These are phyloP conservation scores for Pseudachorutes palmiensis DNA, from an alignment of 1,140 invertebrate genomes.

Conservation along the genomic window DNA sequence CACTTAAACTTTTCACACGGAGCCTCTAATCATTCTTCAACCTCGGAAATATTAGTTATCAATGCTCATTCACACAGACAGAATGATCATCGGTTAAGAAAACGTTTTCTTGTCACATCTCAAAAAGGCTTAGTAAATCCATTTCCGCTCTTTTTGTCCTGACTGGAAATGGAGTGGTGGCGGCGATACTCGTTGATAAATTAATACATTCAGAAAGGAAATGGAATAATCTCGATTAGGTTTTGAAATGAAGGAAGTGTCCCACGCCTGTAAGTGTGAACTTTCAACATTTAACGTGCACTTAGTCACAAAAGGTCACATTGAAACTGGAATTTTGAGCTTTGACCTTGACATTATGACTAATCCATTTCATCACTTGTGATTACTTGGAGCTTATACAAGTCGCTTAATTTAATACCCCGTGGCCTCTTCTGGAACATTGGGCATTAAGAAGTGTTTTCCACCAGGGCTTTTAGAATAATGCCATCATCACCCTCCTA, in stretches of 20 bases:
- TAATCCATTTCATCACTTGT: not conserved
- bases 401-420: not conserved
- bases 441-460: not conserved
- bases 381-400: not conserved
- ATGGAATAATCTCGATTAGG: not conserved
- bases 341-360: constrained; percentile 9
- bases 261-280: not conserved
- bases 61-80: not conserved
- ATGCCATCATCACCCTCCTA: not conserved
- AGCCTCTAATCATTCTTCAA: not conserved
- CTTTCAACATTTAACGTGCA: not conserved
- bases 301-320: not conserved
- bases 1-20: not conserved
- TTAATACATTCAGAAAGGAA: not conserved
- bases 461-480: not conserved
- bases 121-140: not conserved
- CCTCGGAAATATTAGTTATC: not conserved
- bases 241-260: not conserved
- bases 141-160: not conserved
- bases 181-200: not conserved
- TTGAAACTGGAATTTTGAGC: not conserved
- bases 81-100: not conserved
- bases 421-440: not conserved
- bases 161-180: not conserved
- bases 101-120: not conserved